A percentile compares a stretch with the other conserved stretches of the same genome.
Conservation (phyloP, 2,888 invertebrate genomes). For the Calameuta pallipes region DNA sequence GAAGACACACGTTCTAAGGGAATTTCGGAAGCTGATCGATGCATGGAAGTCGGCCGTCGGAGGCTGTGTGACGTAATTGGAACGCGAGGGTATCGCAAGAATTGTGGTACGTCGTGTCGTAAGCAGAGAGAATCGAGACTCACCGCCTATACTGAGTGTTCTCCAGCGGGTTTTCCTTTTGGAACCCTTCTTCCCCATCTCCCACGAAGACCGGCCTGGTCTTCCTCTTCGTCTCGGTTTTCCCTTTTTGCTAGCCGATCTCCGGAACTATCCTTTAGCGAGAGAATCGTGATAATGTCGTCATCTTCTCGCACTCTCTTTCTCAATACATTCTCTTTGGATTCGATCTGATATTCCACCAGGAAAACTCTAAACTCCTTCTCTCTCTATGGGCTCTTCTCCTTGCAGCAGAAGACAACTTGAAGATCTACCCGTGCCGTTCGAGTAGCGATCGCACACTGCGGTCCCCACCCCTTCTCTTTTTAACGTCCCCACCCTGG, state of each 20-base stretch:
- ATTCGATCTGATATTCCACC: neutral
- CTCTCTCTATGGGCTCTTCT: slow-evolving; percentile 30
- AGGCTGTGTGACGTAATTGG: slow-evolving; percentile 8
- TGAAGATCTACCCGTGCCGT: slow-evolving; percentile 47
- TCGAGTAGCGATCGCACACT: slow-evolving; percentile 59
- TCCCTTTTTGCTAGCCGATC: neutral
- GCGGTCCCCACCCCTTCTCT: slow-evolving; percentile 45
- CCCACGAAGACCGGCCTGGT: slow-evolving; percentile 36
- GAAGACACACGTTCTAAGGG: neutral
- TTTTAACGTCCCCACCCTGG: slow-evolving; percentile 32
- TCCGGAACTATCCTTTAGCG: neutral
- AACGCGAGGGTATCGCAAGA: neutral
- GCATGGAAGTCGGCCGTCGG: neutral
- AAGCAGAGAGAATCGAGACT: slow-evolving; percentile 41
- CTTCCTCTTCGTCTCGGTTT: slow-evolving; percentile 23
- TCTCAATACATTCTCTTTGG: neutral
- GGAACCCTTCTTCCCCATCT: slow-evolving; percentile 69
- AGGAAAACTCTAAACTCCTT: neutral
- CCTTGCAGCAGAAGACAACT: slow-evolving; percentile 28
- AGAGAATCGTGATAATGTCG: slow-evolving; percentile 4
- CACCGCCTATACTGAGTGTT: slow-evolving; percentile 71
- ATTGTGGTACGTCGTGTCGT: neutral
- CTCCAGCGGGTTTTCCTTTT: slow-evolving; percentile 74
- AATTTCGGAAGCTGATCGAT: neutral
- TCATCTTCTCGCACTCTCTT: slow-evolving; percentile 13